These are phyloP conservation scores for Ariopsis seemanni DNA, from an alignment of 2,113 vertebrate species.

Conservation along the genomic window DNA sequence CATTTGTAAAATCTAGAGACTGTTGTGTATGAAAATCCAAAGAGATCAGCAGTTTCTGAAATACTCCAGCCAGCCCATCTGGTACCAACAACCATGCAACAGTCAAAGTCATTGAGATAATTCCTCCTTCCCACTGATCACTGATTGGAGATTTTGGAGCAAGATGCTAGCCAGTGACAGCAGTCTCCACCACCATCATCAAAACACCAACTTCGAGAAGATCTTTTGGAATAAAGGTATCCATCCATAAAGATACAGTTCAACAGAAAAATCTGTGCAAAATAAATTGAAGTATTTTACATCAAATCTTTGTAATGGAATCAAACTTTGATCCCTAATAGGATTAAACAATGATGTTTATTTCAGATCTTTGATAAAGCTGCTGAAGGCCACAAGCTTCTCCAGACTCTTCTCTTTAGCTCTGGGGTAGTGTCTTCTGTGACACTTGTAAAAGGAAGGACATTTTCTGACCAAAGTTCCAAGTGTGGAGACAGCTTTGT, in stretches of 20 bases:
- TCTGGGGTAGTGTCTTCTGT: not conserved
- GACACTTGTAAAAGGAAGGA: not conserved
- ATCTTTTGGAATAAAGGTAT: not conserved
- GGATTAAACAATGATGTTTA: not conserved
- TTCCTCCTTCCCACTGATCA: not conserved
- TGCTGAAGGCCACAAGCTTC: not conserved
- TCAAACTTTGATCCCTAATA: not conserved
- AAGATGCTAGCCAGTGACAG: not conserved
- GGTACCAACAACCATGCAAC: too few relatives aligned
- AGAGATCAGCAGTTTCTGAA: not conserved
- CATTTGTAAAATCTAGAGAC: not conserved
- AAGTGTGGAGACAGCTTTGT: constrained; percentile 23
- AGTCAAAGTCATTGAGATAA: not conserved
- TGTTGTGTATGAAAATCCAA: too few relatives aligned
- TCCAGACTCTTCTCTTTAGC: not conserved
- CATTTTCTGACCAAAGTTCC: constrained; percentile 15
- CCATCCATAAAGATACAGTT: not conserved
- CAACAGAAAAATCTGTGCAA: not conserved
- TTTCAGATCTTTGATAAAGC: not conserved
- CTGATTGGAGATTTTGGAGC: not conserved
- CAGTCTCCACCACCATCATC: not conserved
- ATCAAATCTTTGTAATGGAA: not conserved
- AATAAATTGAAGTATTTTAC: not conserved
- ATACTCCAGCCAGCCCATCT: not conserved
- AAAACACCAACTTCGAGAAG: not conserved